Percentiles rank a stretch among this genome's conserved stretches.
Evolutionary conservation across 2,113 vertebrate genomes (phyloP).

Genomic region (Castor canadensis): DNA sequence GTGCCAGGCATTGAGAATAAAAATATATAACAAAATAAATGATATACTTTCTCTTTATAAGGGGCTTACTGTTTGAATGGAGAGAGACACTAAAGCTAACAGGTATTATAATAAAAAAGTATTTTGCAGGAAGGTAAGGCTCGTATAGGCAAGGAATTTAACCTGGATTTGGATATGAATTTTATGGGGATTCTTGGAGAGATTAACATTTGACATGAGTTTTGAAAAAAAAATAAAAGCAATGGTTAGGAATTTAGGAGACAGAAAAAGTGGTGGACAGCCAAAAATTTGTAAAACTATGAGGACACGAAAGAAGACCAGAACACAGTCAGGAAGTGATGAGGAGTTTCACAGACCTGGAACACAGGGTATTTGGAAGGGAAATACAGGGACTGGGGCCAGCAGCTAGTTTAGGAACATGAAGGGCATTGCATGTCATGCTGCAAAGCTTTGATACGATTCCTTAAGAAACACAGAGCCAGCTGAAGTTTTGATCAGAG

Average conservation of each 20-base stretch:
- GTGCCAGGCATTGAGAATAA: background rate
- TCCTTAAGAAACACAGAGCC: background rate
- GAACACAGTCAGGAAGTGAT: background rate
- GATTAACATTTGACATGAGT: background rate
- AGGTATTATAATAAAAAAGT: background rate
- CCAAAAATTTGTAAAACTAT: background rate
- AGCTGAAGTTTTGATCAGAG: background rate
- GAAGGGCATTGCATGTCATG: background rate
- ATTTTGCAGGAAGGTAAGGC: background rate
- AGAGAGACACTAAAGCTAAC: background rate
- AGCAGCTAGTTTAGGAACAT: background rate
- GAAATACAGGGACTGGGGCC: background rate
- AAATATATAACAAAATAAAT: background rate
- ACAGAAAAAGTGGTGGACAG: background rate
- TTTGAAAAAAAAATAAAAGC: background rate
- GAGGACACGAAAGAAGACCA: background rate
- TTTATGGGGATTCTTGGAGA: background rate
- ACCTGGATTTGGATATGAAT: background rate
- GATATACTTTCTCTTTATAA: background rate
- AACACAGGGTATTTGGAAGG: background rate
- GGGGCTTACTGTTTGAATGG: background rate
- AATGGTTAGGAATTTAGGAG: background rate
- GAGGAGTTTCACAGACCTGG: background rate
- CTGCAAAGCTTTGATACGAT: slow-evolving; percentile 33
- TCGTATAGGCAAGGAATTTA: background rate